A percentile compares a stretch with the other conserved stretches of the same genome.
Conservation (phyloP, 2,797 vertebrate species). For the Apogon hyalosoma region DNA sequence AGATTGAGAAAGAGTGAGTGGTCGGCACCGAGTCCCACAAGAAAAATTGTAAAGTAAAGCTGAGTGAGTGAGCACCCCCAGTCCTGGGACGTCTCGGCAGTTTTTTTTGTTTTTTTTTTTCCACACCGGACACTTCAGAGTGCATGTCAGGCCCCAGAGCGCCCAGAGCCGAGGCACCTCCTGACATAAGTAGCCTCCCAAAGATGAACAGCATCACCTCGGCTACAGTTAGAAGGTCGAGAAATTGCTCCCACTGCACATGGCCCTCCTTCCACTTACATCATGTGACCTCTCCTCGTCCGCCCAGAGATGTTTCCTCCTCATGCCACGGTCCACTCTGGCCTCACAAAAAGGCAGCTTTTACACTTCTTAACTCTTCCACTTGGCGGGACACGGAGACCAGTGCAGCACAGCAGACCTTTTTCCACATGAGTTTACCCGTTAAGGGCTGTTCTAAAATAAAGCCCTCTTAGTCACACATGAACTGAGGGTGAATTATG, state of each 20-base stretch:
- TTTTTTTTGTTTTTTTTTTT: slow-evolving; percentile 81
- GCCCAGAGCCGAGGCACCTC: slow-evolving; percentile 85
- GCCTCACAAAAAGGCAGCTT: slow-evolving; percentile 87
- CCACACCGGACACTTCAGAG: slow-evolving; percentile 88
- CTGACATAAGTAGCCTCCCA: slow-evolving; percentile 92
- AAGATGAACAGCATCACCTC: slow-evolving; percentile 97
- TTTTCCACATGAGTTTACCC: slow-evolving; percentile 87
- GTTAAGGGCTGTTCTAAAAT: slow-evolving; percentile 80
- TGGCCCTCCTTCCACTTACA: slow-evolving; percentile 72
- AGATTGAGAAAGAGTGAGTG: slow-evolving; percentile 87
- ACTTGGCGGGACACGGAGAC: slow-evolving; percentile 81
- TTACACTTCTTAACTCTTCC: slow-evolving; percentile 93
- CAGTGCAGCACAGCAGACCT: slow-evolving; percentile 75
- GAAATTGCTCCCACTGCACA: slow-evolving; percentile 97
- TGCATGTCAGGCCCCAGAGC: slow-evolving; percentile 90
- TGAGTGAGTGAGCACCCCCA: slow-evolving; percentile 92
- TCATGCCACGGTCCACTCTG: slow-evolving; percentile 53
- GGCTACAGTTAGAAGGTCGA: slow-evolving; percentile 92
- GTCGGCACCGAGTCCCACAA: slow-evolving; percentile 91
- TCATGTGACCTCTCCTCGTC: slow-evolving; percentile 86
- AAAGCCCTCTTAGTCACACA: slow-evolving; percentile 82
- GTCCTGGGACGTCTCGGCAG: slow-evolving; percentile 87
- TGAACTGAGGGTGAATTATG: slow-evolving; percentile 82
- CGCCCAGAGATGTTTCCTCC: slow-evolving; percentile 68
- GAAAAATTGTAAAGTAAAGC: slow-evolving; percentile 94